Base-by-base conservation (phyloP, 2,113 vertebrate genomes). In the Argyrosomus japonicus region DNA sequence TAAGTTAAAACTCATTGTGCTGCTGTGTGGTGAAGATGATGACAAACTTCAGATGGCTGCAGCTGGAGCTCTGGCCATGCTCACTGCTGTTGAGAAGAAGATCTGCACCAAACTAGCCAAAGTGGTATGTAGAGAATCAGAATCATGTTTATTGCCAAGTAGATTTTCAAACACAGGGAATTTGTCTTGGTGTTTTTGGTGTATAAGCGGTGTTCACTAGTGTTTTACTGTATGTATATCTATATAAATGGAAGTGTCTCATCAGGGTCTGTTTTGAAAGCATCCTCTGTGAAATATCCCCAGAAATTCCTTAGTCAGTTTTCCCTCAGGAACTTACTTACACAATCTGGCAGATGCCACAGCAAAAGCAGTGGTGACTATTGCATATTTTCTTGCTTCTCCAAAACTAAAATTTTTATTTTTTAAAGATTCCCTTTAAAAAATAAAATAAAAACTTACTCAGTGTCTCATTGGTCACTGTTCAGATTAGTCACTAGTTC, bases 11-110 rank as follows among this genome's bases (percentile, higher is more conserved):
- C 73, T 99, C 85, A 87, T 99, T 76, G 92, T 99, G 50, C 89
- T 99, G 79, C 95, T 99, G 9, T 98, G 98, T 4, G 95, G 97
- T 1, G 98, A 99, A 82, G 98, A 99, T 4, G 97, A 99, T 0
- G 95, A 96, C 3, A 94, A 95, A 10, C 91, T 99, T 19, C 98
- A 99, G 95, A 92, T 93, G 1, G 98, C 98, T 1, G 98, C 98
- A 0, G 95, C 97, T 0, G 98, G 98, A 84, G 97, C 96, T 18
- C 85, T 99, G 89, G 98, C 98, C 70, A 97, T 99, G 96, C 94
- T 99, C 12, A 99, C 97, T 0, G 95, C 96, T 0, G 89, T 96
- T 0, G 95, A 97, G 7, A 97, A 98, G 93, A 97, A 95, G 43
- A 93, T 99, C 64, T 98, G 97, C 90, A 89, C 77, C 0, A 99